Percentiles rank a stretch among this genome's conserved stretches.
Conservation (phyloP, 2,797 vertebrate genomes). For the Sebastes diploproa region DNA sequence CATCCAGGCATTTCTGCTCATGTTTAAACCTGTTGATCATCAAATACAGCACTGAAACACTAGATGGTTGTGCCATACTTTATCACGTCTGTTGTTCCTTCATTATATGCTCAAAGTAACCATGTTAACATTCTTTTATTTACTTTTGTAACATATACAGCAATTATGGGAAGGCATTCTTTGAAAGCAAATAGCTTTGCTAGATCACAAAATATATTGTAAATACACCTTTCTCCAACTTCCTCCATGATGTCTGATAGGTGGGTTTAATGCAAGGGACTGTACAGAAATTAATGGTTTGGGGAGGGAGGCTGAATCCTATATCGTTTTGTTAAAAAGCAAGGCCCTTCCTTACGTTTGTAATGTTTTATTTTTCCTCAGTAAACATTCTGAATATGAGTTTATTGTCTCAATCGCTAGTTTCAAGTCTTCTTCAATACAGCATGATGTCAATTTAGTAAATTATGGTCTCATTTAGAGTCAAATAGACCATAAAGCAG, state of each 20-base stretch:
- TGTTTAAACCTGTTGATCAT: not conserved
- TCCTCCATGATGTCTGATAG: not conserved
- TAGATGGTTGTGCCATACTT: not conserved
- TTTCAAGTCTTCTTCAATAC: no score
- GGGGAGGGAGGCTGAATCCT: not conserved
- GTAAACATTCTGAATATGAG: rapidly evolving
- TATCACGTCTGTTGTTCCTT: not conserved
- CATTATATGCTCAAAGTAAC: not conserved
- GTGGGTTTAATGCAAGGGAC: not conserved
- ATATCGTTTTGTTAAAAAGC: not conserved
- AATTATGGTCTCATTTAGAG: no score
- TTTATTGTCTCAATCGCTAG: no score
- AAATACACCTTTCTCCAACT: not conserved
- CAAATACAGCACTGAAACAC: not conserved
- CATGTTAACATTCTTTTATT: not conserved
- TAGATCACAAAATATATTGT: not conserved
- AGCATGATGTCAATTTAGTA: no score
- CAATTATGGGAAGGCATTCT: not conserved
- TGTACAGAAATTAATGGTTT: not conserved
- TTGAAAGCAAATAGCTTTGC: not conserved
- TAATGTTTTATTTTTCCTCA: not conserved
- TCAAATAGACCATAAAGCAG: no score
- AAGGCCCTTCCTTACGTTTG: not conserved
- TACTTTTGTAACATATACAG: not conserved
- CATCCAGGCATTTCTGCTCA: not conserved